These are phyloP conservation scores for Orestias chungarensis DNA, from an alignment of 2,797 vertebrate species.

Conservation along the genomic window DNA sequence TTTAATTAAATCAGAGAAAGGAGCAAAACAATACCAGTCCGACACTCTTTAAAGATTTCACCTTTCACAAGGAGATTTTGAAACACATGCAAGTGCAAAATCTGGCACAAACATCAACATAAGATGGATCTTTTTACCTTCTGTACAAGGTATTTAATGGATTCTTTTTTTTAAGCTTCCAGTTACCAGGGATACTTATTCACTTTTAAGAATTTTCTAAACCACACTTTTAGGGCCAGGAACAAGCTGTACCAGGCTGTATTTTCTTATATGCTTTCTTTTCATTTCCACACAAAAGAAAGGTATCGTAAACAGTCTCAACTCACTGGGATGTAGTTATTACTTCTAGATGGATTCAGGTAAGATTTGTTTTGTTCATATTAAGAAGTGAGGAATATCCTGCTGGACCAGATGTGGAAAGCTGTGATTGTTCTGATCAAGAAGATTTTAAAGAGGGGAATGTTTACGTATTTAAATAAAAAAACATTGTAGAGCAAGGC, in stretches of 20 bases:
- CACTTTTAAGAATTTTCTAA: neutral
- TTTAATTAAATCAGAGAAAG: neutral
- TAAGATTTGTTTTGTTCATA: neutral
- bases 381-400: neutral
- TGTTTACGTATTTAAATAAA: neutral
- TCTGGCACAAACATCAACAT: neutral
- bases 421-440: neutral
- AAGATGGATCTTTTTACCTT: neutral
- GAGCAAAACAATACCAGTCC: neutral
- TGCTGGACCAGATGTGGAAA: neutral
- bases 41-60: neutral
- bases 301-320: neutral
- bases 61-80: neutral
- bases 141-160: neutral
- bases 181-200: neutral
- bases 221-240: neutral
- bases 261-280: neutral
- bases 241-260: neutral
- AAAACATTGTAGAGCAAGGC: neutral
- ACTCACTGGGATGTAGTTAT: neutral
- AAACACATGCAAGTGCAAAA: neutral
- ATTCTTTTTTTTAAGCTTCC: too few relatives aligned
- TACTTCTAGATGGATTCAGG: neutral
- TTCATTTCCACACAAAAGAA: neutral
- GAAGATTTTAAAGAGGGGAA: neutral